Evolutionary conservation across 2,797 vertebrate genomes (phyloP).

Genomic region (Sebastolobus alascanus): DNA sequence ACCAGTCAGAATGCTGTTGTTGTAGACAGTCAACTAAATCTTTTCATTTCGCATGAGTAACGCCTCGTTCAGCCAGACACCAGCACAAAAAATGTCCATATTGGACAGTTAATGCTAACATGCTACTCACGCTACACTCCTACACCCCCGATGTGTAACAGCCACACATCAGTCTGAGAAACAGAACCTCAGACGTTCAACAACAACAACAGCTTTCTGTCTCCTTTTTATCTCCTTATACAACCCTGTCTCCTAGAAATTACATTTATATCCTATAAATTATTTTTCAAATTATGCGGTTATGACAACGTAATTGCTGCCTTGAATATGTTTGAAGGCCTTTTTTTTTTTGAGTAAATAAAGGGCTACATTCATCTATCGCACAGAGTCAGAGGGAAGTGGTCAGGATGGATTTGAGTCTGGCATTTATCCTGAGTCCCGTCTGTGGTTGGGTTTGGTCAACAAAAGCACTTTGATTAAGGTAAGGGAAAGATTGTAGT

Average conservation of each 20-base stretch:
- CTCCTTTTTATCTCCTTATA: not conserved
- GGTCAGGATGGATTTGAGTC: not conserved
- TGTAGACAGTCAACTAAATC: slow-evolving; percentile 2
- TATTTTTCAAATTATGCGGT: not conserved
- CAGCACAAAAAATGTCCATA: not conserved
- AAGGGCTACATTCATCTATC: not conserved
- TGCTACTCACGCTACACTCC: not conserved
- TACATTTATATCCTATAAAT: not conserved
- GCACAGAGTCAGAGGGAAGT: not conserved
- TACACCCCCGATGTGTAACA: not conserved
- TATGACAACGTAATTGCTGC: not conserved
- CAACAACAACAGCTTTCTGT: not conserved
- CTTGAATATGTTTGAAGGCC: not conserved
- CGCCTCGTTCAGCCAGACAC: not conserved
- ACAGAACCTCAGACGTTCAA: not conserved
- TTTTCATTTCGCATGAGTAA: not conserved
- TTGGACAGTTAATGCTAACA: not conserved
- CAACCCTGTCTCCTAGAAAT: not conserved
- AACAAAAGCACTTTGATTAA: not conserved
- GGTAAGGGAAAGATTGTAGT: not conserved
- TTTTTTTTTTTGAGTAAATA: not conserved
- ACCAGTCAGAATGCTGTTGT: not conserved
- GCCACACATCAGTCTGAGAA: not conserved
- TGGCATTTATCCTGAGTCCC: not conserved
- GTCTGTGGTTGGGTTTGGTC: not conserved